Percentiles rank a stretch among this genome's conserved stretches.
These are phyloP conservation scores for Bothrops jararaca DNA, from an alignment of 2,113 vertebrate species.

Conservation along the genomic window DNA sequence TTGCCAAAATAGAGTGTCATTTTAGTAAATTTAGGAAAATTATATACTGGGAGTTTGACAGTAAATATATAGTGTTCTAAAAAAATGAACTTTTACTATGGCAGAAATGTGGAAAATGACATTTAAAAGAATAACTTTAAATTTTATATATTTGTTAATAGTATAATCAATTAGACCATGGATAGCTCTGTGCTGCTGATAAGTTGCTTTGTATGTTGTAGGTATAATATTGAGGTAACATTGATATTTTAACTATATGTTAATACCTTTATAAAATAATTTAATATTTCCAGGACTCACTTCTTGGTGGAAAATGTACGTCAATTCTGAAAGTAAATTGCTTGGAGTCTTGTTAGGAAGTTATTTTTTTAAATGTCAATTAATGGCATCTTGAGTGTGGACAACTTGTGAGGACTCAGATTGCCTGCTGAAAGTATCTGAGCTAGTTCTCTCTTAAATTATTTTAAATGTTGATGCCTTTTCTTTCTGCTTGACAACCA, in stretches of 20 bases:
- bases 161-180: neutral
- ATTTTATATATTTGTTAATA: neutral
- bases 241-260: no score
- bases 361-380: no score
- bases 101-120: neutral
- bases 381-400: neutral
- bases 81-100: neutral
- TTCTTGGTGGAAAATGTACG: neutral
- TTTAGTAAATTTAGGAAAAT: neutral
- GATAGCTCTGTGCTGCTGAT: neutral
- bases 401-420: neutral
- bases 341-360: neutral
- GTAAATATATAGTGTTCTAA: neutral
- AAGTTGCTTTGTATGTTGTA: neutral
- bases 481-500: neutral
- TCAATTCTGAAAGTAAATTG: neutral
- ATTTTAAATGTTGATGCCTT: neutral
- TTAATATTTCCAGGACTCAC: neutral
- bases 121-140: neutral
- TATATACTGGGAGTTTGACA: neutral
- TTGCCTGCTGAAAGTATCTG: neutral
- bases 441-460: neutral
- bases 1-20: no score
- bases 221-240: no score
- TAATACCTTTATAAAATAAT: neutral